Evolutionary conservation across 2,888 invertebrate genomes (phyloP), one percentile per base, ranked within the genome.

Genomic region (Dermolepida albohirtum): DNA sequence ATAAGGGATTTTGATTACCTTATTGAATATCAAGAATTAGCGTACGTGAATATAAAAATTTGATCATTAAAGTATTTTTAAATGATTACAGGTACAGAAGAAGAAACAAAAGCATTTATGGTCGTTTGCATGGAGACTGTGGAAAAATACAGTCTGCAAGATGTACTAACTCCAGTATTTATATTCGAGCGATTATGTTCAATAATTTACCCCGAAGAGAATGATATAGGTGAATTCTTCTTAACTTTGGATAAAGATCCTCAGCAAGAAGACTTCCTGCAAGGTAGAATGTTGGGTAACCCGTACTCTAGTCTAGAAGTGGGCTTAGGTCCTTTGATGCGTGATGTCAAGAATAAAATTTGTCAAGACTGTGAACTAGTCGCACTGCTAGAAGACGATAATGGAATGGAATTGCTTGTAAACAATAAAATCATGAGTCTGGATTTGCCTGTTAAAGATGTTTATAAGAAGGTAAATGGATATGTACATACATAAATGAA

Each of bases 261-360:
- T 0, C 98, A 98, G 77, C 98, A 99, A 79, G 99, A 99, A 84
- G 98, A 99, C 85, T 99, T 98, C 84, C 87, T 99, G 75, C 96
- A 96, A 85, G 92, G 97, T 6, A 90, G 98, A 41, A 98, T 98
- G 98, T 86, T 97, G 76, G 98, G 98, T 57, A 99, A 98, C 86
- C 98, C 98, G 0, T 99, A 98, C 85, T 96, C 95, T 66, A 96
- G 95, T 39, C 87, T 91, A 34, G 98, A 98, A 80, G 91, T 94
- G 0, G 98, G 97, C 6, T 88, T 99, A 76, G 98, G 98, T 0
- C 98, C 98, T 0, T 85, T 98, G 10, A 98, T 99, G 98, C 88
- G 98, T 43, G 97, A 99, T 82, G 95, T 99, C 8, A 99, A 99
- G 85, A 98, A 99, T 84, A 98, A 98, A 85, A 98, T 98, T 74